Evolutionary conservation across 2,113 vertebrate species (phyloP).

Genomic region (Passer domesticus): DNA sequence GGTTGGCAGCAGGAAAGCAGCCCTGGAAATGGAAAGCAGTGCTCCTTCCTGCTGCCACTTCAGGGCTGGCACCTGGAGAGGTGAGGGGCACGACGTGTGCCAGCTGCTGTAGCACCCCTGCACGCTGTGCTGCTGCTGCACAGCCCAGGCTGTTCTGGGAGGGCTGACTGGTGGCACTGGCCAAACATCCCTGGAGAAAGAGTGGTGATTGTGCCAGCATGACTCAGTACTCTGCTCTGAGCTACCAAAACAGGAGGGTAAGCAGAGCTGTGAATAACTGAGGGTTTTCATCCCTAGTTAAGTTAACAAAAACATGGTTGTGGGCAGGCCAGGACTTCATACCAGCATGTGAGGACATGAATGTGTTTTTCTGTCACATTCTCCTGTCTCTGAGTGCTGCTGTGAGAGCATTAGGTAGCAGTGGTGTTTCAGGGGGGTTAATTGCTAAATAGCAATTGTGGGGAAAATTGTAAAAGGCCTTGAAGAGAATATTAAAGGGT

Average conservation of each 20-base stretch:
- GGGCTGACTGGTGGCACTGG: neutral
- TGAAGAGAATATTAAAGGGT: neutral
- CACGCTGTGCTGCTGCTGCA: neutral
- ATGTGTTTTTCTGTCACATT: neutral
- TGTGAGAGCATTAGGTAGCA: neutral
- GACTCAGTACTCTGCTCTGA: neutral
- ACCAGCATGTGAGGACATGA: neutral
- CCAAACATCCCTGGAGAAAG: neutral
- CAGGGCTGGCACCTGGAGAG: neutral
- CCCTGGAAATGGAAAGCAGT: neutral
- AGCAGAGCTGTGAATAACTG: neutral
- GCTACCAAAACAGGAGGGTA: neutral
- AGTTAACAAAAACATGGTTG: neutral
- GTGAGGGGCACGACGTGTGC: neutral
- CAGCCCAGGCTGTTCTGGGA: neutral
- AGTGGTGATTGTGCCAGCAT: neutral
- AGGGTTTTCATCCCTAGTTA: neutral
- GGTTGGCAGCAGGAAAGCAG: neutral
- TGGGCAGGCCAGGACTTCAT: neutral
- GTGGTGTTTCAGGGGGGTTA: neutral
- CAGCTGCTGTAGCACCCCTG: fast-evolving
- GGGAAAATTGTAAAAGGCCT: neutral
- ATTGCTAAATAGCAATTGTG: neutral
- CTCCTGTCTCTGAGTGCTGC: neutral
- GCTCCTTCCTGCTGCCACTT: neutral